phyloP scores from a whole-genome alignment of 1,140 invertebrate genomes.

The Pentalonia nigronervosa region DNA sequence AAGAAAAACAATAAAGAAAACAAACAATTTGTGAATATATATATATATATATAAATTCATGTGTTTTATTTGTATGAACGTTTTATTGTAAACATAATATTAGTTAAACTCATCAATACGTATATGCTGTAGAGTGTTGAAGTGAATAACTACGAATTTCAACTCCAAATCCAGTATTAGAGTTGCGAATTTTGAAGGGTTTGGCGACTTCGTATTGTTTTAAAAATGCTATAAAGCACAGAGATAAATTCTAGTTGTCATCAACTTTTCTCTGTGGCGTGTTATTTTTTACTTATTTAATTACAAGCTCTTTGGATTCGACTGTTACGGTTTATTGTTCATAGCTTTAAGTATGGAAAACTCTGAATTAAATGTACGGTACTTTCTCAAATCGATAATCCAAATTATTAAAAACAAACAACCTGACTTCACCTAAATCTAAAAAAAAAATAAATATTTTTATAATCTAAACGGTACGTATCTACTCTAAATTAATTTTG shows the following conservation, averaged over 20 bases:
- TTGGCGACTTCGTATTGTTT: not conserved
- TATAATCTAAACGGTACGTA: not conserved
- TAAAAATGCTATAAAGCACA: not conserved
- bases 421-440: not conserved
- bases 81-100: not conserved
- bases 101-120: not conserved
- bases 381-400: not conserved
- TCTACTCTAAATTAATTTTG: too few species aligned
- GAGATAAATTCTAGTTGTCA: not conserved
- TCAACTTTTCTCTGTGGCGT: not conserved
- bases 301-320: not conserved
- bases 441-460: not conserved
- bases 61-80: not conserved
- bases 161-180: not conserved
- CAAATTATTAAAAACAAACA: not conserved
- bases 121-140: not conserved
- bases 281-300: conserved; percentile 3
- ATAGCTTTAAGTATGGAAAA: not conserved
- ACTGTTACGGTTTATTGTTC: not conserved
- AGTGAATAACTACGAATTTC: not conserved
- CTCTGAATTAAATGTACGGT: not conserved
- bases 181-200: not conserved
- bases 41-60: not conserved
- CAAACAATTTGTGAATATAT: not conserved
- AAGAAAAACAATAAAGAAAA: not conserved